Conservation (phyloP, 2,113 vertebrate genomes). For the Oncorhynchus nerka region DNA sequence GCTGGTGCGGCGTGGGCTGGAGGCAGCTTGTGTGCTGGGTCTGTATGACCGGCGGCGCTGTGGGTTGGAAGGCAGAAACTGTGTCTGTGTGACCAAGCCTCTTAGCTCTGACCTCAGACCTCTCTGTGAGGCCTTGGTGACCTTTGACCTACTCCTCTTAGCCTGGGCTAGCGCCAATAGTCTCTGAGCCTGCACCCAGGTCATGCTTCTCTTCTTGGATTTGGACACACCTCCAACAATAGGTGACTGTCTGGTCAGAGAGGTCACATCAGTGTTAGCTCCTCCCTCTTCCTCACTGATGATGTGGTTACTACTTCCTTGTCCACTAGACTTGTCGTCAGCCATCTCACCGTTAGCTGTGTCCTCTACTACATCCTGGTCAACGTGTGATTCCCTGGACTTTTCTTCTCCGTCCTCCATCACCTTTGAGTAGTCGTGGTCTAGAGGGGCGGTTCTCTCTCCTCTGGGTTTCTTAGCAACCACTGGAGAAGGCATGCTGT, state of each 20-base stretch:
- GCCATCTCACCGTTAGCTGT: not conserved
- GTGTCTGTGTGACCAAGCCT: not conserved
- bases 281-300: not conserved
- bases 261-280: not conserved
- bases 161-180: not conserved
- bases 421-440: not conserved
- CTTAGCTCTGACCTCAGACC: too few relatives aligned
- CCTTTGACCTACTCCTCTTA: too few relatives aligned
- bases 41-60: not conserved
- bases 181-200: too few relatives aligned
- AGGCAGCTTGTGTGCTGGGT: not conserved
- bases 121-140: too few relatives aligned
- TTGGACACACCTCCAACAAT: not conserved
- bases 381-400: not conserved
- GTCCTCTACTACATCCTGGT: not conserved
- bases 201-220: not conserved
- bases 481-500: not conserved
- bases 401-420: not conserved
- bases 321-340: not conserved
- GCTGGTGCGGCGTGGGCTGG: not conserved
- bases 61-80: not conserved
- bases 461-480: slow-evolving; percentile 15
- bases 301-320: slow-evolving; percentile 9
- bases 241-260: not conserved
- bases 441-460: not conserved